Evolutionary conservation across 2,888 invertebrate genomes (phyloP).

Genomic region (Ochropacha duplaris): DNA sequence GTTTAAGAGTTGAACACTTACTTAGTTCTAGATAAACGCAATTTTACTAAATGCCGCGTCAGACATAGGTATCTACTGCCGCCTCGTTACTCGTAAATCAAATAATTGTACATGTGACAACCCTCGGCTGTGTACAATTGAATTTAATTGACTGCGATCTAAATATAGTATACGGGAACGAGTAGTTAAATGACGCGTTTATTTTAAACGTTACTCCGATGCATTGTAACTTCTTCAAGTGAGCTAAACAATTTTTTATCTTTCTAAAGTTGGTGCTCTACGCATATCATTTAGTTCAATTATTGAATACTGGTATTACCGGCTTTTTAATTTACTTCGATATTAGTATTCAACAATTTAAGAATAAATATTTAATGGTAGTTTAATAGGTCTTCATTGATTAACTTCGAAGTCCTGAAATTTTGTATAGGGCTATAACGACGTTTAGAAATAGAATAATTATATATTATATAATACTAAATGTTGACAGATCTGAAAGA

Average conservation of each 20-base stretch:
- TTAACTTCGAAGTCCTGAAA: constrained; percentile 28
- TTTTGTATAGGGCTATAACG: constrained; percentile 16
- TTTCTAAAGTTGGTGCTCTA: not conserved
- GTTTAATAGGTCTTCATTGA: constrained; percentile 26
- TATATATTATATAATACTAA: constrained; percentile 33
- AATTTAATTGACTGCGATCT: constrained; percentile 71
- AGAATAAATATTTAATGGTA: constrained; percentile 2
- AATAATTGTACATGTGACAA: constrained; percentile 70
- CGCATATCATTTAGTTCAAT: constrained; percentile 2
- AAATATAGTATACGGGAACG: constrained; percentile 60
- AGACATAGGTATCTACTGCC: constrained; percentile 23
- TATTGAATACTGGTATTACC: not conserved
- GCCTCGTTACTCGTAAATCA: constrained; percentile 60
- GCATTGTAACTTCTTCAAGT: not conserved
- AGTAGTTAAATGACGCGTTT: constrained; percentile 12
- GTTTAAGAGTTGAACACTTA: constrained; percentile 35
- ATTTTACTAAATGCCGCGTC: constrained; percentile 49
- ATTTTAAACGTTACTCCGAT: constrained; percentile 1
- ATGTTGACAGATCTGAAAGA: constrained; percentile 19
- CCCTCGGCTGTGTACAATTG: constrained; percentile 65
- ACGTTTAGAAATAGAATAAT: constrained; percentile 12
- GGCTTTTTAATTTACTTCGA: constrained; percentile 2
- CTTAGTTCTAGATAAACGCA: constrained; percentile 62
- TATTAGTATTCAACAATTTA: not conserved
- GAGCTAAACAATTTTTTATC: constrained; percentile 3